phyloP scores from a whole-genome alignment of 2,888 invertebrate genomes.

The Drosophila anomelani region DNA sequence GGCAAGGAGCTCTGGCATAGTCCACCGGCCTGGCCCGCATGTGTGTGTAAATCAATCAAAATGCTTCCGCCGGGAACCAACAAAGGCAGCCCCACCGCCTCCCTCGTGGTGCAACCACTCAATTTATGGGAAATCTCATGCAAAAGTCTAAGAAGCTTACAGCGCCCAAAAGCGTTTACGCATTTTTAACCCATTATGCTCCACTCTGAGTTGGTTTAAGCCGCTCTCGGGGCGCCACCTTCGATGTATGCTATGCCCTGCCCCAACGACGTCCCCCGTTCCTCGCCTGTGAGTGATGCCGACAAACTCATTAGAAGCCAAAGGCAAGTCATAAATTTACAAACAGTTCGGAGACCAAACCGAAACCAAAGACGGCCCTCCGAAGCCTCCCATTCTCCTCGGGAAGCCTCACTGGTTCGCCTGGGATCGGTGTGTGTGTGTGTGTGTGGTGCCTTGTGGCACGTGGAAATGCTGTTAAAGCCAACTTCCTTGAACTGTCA shows the following conservation, averaged over 20 bases:
- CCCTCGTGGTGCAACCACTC: conserved; percentile 32
- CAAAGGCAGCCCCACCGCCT: conserved; percentile 5
- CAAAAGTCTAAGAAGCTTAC: conserved; percentile 77
- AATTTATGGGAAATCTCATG: conserved; percentile 75
- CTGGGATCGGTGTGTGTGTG: conserved; percentile 29
- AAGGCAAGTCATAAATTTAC: conserved; percentile 72
- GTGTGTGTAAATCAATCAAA: conserved; percentile 73
- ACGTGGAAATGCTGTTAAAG: conserved; percentile 61
- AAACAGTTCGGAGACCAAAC: conserved; percentile 55
- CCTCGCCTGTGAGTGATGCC: conserved; percentile 63
- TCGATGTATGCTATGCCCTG: conserved; percentile 6
- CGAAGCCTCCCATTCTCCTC: conserved; percentile 11
- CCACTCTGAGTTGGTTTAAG: conserved; percentile 48
- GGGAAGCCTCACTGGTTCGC: conserved; percentile 13
- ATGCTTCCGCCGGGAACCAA: conserved; percentile 62
- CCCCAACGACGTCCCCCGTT: conserved; percentile 15
- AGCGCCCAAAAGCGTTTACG: conserved; percentile 73
- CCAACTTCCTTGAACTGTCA: conserved; percentile 62
- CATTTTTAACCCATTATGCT: conserved; percentile 77
- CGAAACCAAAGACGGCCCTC: conserved; percentile 34
- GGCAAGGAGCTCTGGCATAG: conserved; percentile 27
- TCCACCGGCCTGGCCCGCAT: conserved; percentile 2
- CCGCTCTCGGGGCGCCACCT: conserved; percentile 49
- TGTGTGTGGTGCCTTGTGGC: conserved; percentile 26
- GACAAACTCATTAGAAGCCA: conserved; percentile 78